These are phyloP conservation scores for Babylonia areolata DNA, from an alignment of 1,140 invertebrate species.

Conservation along the genomic window DNA sequence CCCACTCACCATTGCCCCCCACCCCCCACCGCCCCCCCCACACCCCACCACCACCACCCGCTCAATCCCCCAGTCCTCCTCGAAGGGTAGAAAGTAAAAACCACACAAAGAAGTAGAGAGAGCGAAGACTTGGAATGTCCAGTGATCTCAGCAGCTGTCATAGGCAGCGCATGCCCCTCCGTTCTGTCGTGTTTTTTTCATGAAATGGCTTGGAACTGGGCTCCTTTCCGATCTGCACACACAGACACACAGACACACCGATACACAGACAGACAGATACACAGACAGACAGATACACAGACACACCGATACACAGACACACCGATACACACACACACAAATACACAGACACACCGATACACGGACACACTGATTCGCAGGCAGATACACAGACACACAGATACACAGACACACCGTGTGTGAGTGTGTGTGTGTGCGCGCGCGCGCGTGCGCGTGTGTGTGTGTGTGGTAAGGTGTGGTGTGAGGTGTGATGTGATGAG, in stretches of 20 bases:
- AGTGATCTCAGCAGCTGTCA: neutral
- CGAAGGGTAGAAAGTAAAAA: too few species aligned
- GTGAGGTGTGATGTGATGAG: too few species aligned
- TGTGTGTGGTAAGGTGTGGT: too few species aligned
- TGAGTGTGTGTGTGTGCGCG: too few species aligned
- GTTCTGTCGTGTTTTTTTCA: neutral
- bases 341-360: neutral
- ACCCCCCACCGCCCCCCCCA: too few species aligned
- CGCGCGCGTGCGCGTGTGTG: too few species aligned
- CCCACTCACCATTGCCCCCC: too few species aligned
- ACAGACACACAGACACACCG: neutral
- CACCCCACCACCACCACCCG: too few species aligned
- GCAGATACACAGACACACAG: neutral
- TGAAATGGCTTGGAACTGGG: neutral
- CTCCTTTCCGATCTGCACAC: constrained; percentile 4
- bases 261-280: neutral
- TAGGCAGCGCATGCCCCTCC: neutral
- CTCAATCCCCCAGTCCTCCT: too few species aligned
- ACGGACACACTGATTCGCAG: neutral
- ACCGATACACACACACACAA: neutral
- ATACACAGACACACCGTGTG: neutral
- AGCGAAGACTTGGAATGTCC: neutral
- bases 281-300: neutral
- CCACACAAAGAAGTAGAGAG: too few species aligned
- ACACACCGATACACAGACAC: neutral